Conservation (phyloP, 1,140 invertebrate species). For the Pteromalus puparum region DNA sequence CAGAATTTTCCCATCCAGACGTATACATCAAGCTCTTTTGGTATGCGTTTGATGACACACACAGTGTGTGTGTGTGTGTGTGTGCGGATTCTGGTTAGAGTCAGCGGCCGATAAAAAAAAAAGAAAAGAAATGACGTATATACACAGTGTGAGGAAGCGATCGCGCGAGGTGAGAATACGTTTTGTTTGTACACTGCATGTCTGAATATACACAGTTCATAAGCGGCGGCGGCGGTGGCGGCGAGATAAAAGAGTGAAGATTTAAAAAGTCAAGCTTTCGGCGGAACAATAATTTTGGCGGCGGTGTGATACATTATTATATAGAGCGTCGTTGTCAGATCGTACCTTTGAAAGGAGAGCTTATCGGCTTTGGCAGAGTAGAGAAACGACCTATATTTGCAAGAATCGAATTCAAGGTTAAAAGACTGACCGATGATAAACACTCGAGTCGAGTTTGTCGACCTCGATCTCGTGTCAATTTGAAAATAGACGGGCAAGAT, state of each 20-base stretch:
- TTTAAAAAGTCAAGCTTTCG: not conserved
- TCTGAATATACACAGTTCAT: not conserved
- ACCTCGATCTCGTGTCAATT: slow-evolving; percentile 40
- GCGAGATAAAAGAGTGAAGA: not conserved
- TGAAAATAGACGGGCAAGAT: slow-evolving; percentile 40
- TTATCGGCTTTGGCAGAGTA: slow-evolving; percentile 71
- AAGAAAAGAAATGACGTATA: not conserved
- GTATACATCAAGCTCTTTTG: not conserved
- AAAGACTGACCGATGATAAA: slow-evolving; percentile 43
- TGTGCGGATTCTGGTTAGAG: slow-evolving; percentile 2
- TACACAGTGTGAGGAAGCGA: not conserved
- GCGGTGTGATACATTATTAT: not conserved
- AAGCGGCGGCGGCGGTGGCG: too few species aligned
- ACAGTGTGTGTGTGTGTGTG: too few species aligned
- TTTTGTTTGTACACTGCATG: not conserved
- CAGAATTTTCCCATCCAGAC: too few species aligned
- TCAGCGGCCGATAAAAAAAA: slow-evolving; percentile 22
- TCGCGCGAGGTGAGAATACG: too few species aligned
- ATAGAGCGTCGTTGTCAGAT: slow-evolving; percentile 43
- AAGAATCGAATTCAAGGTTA: slow-evolving; percentile 63
- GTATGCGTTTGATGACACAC: not conserved
- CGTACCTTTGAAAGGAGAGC: slow-evolving; percentile 70
- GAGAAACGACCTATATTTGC: slow-evolving; percentile 70
- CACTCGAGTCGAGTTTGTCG: slow-evolving; percentile 34
- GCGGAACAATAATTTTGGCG: not conserved